These are phyloP conservation scores for Enteromius paludinosus DNA, from an alignment of 2,797 vertebrate species.

Conservation along the genomic window DNA sequence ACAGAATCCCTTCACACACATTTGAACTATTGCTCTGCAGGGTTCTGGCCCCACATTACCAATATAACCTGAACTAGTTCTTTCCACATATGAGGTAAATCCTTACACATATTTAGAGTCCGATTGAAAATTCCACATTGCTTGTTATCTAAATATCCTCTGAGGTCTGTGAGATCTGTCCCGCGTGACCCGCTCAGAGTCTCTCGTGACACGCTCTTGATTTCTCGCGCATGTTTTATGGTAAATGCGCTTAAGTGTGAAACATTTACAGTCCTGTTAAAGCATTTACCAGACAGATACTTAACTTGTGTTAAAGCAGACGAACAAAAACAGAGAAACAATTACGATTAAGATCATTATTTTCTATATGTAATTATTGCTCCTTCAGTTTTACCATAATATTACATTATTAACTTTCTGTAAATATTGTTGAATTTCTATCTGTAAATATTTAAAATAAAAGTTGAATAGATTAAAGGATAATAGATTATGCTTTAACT, in stretches of 20 bases:
- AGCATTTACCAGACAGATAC: neutral
- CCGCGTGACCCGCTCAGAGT: neutral
- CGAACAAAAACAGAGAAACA: neutral
- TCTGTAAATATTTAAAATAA: neutral
- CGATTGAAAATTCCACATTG: neutral
- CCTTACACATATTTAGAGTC: neutral
- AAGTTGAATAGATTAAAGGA: neutral
- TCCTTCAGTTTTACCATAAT: neutral
- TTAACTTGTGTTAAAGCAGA: conserved; percentile 7
- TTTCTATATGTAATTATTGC: neutral
- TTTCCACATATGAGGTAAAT: neutral
- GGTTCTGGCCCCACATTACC: neutral
- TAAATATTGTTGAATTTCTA: neutral
- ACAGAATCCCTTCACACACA: neutral
- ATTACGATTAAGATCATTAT: neutral
- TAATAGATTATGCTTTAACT: neutral
- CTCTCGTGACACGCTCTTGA: conserved; percentile 31
- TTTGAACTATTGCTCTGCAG: neutral
- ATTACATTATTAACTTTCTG: neutral
- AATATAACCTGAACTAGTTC: neutral
- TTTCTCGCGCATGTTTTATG: conserved; percentile 6
- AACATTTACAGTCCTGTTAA: conserved; percentile 9
- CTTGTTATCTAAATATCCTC: neutral
- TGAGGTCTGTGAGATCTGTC: neutral
- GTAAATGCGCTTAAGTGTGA: neutral